A percentile compares a stretch with the other conserved stretches of the same genome.
Evolutionary conservation across 2,888 invertebrate species (phyloP).

Genomic region (Cremastinae sp.): DNA sequence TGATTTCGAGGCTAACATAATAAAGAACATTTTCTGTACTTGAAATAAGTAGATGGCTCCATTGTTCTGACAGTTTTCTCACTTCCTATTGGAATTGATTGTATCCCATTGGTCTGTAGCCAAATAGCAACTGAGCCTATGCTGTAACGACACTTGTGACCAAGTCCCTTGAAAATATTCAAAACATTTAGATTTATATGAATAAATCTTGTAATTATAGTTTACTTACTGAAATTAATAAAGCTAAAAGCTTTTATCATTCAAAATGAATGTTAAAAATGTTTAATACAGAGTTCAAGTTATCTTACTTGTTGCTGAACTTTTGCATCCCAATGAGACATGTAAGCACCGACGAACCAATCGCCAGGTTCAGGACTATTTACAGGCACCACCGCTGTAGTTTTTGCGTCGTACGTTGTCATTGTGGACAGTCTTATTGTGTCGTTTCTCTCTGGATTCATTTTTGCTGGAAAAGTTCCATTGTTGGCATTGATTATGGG

Average conservation of each 20-base stretch:
- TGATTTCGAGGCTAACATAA: no score
- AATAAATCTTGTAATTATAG: not conserved
- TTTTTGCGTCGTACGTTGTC: conserved; percentile 78
- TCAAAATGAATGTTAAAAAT: no score
- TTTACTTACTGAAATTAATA: not conserved
- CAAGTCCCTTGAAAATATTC: conserved; percentile 77
- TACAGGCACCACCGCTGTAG: conserved; percentile 79
- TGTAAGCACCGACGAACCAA: conserved; percentile 82
- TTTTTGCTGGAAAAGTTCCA: conserved; percentile 80
- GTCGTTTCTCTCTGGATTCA: conserved; percentile 73
- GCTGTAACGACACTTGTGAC: conserved; percentile 81
- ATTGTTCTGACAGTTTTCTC: conserved; percentile 75
- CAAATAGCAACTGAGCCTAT: conserved; percentile 81
- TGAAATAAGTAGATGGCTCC: conserved; percentile 80
- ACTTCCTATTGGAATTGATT: conserved; percentile 78
- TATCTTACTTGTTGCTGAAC: conserved; percentile 81
- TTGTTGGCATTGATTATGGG: conserved; percentile 82
- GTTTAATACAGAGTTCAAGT: no score
- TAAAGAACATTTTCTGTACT: no score
- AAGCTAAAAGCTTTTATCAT: no score
- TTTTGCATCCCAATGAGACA: conserved; percentile 80
- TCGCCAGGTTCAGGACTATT: conserved; percentile 81
- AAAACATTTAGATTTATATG: no score
- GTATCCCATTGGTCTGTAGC: conserved; percentile 78
- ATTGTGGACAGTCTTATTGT: conserved; percentile 74